A percentile compares a stretch with the other conserved stretches of the same genome.
These are phyloP conservation scores for Linnaemya vulpina DNA, from an alignment of 2,888 invertebrate species.

Conservation along the genomic window DNA sequence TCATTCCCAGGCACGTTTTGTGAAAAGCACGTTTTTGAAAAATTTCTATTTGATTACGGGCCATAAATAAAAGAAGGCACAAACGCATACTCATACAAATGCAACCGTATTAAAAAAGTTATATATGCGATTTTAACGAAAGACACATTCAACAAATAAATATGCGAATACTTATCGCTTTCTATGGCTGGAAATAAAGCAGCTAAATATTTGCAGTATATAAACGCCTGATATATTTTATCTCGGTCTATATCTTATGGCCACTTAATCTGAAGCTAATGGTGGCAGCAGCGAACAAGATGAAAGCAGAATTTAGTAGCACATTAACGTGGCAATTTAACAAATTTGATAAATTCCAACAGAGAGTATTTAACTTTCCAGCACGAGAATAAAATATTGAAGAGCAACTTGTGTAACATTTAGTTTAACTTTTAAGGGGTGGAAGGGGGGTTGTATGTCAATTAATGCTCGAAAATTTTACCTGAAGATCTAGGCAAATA, in stretches of 20 bases:
- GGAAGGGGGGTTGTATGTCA: no score
- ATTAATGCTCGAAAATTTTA: no score
- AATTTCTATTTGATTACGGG: slow-evolving; percentile 57
- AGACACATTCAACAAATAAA: slow-evolving; percentile 6
- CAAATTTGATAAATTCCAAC: neutral
- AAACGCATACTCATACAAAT: neutral
- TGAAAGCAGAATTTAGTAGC: neutral
- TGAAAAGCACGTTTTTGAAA: neutral
- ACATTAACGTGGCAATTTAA: neutral
- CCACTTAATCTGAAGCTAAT: neutral
- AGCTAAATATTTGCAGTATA: slow-evolving; percentile 13
- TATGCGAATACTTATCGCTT: neutral
- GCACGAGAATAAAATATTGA: no score
- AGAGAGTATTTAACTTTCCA: neutral
- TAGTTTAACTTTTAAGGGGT: no score
- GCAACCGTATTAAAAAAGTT: neutral
- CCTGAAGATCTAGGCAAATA: no score
- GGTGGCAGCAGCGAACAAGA: neutral
- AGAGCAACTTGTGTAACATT: no score
- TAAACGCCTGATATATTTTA: neutral
- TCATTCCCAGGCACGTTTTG: neutral
- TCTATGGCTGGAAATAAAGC: neutral
- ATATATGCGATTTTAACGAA: slow-evolving; percentile 22
- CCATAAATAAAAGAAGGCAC: slow-evolving; percentile 14
- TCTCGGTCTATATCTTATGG: neutral